phyloP scores from a whole-genome alignment of 1,140 invertebrate genomes.

The Macrocentrus cingulum region DNA sequence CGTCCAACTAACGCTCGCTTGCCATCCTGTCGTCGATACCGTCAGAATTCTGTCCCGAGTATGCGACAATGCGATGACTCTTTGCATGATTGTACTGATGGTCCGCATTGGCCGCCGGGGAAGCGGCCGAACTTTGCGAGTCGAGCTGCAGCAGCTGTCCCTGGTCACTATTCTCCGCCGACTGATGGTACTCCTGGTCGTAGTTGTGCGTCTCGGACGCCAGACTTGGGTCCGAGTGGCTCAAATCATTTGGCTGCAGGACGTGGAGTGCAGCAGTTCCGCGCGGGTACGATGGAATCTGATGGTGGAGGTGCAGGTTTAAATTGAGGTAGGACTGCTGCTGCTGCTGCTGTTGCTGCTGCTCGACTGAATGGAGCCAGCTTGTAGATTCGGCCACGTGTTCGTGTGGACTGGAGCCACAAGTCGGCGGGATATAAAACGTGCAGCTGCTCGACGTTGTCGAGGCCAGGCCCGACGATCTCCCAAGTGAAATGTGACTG shows the following conservation, averaged over 20 bases:
- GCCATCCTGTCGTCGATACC: too few relatives aligned
- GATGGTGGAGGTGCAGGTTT: constrained; percentile 55
- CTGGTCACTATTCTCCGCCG: constrained; percentile 22
- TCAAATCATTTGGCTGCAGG: constrained; percentile 26
- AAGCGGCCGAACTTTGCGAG: constrained; percentile 35
- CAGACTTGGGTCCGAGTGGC: not conserved
- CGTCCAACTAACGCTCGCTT: too few relatives aligned
- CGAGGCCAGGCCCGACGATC: constrained; percentile 31
- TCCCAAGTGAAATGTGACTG: constrained; percentile 35
- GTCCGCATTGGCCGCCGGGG: constrained; percentile 37
- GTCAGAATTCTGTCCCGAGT: too few relatives aligned
- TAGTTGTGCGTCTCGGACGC: constrained; percentile 12
- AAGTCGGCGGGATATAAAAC: constrained; percentile 45
- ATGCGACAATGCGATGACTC: too few relatives aligned
- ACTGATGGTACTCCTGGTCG: constrained; percentile 40
- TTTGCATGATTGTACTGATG: constrained; percentile 43
- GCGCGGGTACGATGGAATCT: constrained; percentile 42
- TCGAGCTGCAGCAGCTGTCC: constrained; percentile 29
- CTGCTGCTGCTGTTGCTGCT: constrained; percentile 45
- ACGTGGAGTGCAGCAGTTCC: constrained; percentile 25
- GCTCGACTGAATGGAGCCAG: constrained; percentile 48
- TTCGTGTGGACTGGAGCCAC: constrained; percentile 39
- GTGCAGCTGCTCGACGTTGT: constrained; percentile 41
- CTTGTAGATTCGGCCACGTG: constrained; percentile 42
- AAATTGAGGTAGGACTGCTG: constrained; percentile 53